Evolutionary conservation across 2,888 invertebrate genomes (phyloP).

Genomic region (Brachyopa scutellaris): DNA sequence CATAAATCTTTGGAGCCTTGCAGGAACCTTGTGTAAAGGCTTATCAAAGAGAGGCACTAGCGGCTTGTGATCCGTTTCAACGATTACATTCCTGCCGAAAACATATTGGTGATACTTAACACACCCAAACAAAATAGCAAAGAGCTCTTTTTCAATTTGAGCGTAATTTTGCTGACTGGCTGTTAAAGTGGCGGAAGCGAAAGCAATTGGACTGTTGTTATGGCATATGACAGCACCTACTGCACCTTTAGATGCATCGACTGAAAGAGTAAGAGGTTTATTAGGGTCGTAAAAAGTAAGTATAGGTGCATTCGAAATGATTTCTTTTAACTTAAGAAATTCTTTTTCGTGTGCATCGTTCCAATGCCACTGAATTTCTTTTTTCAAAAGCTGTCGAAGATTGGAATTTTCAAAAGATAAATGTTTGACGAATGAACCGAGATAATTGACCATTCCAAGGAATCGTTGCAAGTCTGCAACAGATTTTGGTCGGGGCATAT

Average conservation of each 20-base stretch:
- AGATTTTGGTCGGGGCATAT: slow-evolving; percentile 35
- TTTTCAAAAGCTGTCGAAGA: slow-evolving; percentile 36
- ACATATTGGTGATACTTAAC: slow-evolving; percentile 74
- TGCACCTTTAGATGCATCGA: slow-evolving; percentile 59
- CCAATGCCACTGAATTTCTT: slow-evolving; percentile 60
- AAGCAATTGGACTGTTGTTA: slow-evolving; percentile 42
- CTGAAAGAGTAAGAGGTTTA: slow-evolving; percentile 58
- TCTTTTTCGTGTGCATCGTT: slow-evolving; percentile 31
- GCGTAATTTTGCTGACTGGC: too few species aligned
- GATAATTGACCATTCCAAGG: slow-evolving; percentile 49
- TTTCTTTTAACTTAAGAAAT: slow-evolving; percentile 39
- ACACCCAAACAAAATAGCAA: slow-evolving; percentile 76
- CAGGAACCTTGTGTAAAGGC: slow-evolving; percentile 14
- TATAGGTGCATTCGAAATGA: slow-evolving; percentile 39
- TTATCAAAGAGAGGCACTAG: slow-evolving; percentile 20
- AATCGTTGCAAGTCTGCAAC: slow-evolving; percentile 51
- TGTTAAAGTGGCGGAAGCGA: slow-evolving; percentile 48
- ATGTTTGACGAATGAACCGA: slow-evolving; percentile 22
- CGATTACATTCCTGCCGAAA: slow-evolving; percentile 33
- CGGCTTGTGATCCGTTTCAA: slow-evolving; percentile 65
- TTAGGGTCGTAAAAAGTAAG: slow-evolving; percentile 67
- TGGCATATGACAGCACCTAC: slow-evolving; percentile 58
- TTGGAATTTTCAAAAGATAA: slow-evolving; percentile 6
- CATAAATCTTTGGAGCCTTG: slow-evolving; percentile 33
- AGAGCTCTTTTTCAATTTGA: slow-evolving; percentile 75